A percentile compares a stretch with the other conserved stretches of the same genome.
These are phyloP conservation scores for Ophion costatus DNA, from an alignment of 2,888 invertebrate genomes.

Conservation along the genomic window DNA sequence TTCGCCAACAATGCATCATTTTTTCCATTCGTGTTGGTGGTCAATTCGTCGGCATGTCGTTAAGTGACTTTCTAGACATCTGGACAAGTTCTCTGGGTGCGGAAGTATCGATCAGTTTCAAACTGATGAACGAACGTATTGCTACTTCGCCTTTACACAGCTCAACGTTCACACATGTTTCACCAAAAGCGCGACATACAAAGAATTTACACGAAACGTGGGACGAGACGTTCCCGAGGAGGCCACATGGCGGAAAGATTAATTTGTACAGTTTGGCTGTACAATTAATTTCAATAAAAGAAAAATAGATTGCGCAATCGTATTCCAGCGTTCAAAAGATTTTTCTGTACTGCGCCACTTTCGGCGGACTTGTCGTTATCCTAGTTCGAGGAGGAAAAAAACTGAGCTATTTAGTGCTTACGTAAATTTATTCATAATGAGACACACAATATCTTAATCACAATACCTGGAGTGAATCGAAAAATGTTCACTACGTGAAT, in stretches of 20 bases:
- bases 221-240: constrained; percentile 2
- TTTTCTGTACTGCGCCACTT: no score
- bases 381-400: no score
- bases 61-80: constrained; percentile 37
- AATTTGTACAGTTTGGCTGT: not conserved
- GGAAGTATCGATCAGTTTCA: constrained; percentile 48
- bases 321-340: no score
- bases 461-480: no score
- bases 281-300: not conserved
- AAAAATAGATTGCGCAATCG: not conserved
- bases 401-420: no score
- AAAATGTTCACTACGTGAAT: no score
- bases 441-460: no score
- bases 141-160: constrained; percentile 20
- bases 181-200: not conserved
- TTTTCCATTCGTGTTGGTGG: no score
- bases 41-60: no score
- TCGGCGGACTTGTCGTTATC: no score
- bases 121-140: constrained; percentile 24
- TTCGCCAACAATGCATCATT: no score
- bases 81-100: constrained; percentile 21
- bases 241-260: not conserved
- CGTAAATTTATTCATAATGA: no score
- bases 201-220: constrained; percentile 16
- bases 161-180: constrained; percentile 38